phyloP scores from a whole-genome alignment of 2,113 vertebrate genomes.

The Sprattus sprattus region DNA sequence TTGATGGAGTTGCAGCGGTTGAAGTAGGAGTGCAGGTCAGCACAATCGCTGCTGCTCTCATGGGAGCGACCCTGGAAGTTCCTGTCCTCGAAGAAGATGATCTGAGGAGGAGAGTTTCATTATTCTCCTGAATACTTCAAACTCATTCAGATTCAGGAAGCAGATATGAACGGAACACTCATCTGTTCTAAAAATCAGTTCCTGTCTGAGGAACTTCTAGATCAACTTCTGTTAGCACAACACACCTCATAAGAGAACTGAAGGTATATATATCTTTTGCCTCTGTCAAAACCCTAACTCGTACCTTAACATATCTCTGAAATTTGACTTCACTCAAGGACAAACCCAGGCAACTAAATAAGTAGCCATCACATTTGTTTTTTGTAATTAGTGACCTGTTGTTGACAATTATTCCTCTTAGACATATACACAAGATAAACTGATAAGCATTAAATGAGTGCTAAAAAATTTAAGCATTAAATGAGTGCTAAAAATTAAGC shows the following conservation, averaged over 20 bases:
- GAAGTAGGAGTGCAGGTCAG: slow-evolving; percentile 64
- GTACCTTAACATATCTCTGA: neutral
- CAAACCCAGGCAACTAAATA: neutral
- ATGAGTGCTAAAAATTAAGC: neutral
- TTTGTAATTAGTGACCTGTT: neutral
- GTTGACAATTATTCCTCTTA: too few relatives aligned
- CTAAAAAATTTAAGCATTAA: neutral
- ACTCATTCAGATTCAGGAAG: too few relatives aligned
- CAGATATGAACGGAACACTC: neutral
- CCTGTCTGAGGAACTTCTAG: neutral
- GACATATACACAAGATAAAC: too few relatives aligned
- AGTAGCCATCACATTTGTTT: neutral
- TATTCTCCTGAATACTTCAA: neutral
- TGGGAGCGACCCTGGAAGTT: slow-evolving; percentile 62
- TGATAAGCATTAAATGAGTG: neutral
- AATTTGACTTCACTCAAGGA: neutral
- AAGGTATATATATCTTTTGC: neutral
- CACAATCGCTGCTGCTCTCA: slow-evolving; percentile 61
- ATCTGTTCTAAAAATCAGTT: neutral
- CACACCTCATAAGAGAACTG: neutral
- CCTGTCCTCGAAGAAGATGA: slow-evolving; percentile 65
- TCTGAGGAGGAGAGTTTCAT: slow-evolving; percentile 38
- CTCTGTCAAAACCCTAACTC: neutral
- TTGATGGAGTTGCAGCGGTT: slow-evolving; percentile 66
- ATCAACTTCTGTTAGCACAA: neutral